Base-by-base conservation (phyloP, 2,113 vertebrate species). In the Oostethus manadensis region DNA sequence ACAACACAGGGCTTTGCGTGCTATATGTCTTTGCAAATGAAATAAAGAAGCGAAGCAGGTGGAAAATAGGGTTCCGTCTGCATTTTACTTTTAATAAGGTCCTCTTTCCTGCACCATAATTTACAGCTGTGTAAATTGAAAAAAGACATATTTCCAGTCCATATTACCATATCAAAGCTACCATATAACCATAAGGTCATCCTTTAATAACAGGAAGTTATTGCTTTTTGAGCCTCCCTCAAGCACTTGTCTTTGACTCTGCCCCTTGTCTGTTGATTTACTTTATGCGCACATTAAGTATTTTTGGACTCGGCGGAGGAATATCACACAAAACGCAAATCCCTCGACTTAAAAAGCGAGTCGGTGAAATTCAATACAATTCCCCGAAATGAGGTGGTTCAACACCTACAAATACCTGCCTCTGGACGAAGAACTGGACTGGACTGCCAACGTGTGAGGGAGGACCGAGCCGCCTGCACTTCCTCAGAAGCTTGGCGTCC, bases 51-150 rank as follows among this genome's bases (percentile, higher is more conserved):
- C 64, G 67, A 79, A 82, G 80, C 76, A 77, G 82, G 61, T 62
- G 78, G 79, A 77, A 83, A 83, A 81, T 79, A 77, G 46, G 51
- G 59, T 50, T 74, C 61, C 79, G 78, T 76, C 75, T 81, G 71
- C 70, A 48, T 77, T 79, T 69, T 73, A 60, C 84, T 83, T 86
- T 82, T 81, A 42, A 71, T 79, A 63, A 82, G 74, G 60, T 56
- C 4, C 55, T 59, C 56, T 62, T 66, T 22, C 18, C 67, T 43
- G 57, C 77, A 83, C 56, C 64, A 80, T 84, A 81, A 84, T 63
- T 85, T 83, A 77, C 29, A 74, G 50, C 71, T 79, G 80, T 80
- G 59, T 62, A 80, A 81, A 84, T 72, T 74, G 5, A 33, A 33
- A 66, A 67, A 78, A 81, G 49, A 76, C 21, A 21, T 43, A 45